Base-by-base conservation (phyloP, 2,113 vertebrate species). In the Cyphomyrus discorhynchus region DNA sequence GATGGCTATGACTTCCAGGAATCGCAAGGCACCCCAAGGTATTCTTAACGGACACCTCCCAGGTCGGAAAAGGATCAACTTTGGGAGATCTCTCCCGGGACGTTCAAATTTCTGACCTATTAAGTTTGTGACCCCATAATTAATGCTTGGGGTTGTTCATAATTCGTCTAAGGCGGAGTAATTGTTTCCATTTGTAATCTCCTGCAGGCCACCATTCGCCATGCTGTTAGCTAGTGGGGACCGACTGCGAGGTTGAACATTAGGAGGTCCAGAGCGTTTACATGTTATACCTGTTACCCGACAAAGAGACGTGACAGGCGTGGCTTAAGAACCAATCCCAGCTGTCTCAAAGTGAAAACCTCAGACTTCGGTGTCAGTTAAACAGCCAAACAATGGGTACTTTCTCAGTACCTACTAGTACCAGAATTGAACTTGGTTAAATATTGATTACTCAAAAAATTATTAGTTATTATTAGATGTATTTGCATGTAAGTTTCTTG, bases 131-230 rank as follows among this genome's bases (percentile, higher is more conserved):
- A 62, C 52, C 39, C 50, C 58, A 27, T 85, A 84, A 84, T 84
- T 89, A 84, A 84, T 84, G 31, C 35, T 11, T 47, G 24, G 46
- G 85, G 85, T 42, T 39, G 52, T 85, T 85, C 89, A 58, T 62
- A 53, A 46, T 74, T 77, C 47, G 19, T 83, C 31, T 82, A 50
- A 85, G 42, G 31, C 21, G 9, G 31, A 85, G 50, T 85, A 89
- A 85, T 89, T 89, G 80, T 35, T 89, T 84, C 89, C 89, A 85
- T 62, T 84, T 89, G 80, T 39, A 89, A 84, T 62, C 39, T 31
- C 27, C 80, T 53, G 85, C 42, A 35, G 52, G 35, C 24, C 17
- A 83, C 39, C 82, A 62, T 89, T 62, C 3, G 52, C 46, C 39
- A 49, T 89, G 74, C 46, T 52, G 49, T 21, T 87, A 35, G 31